Evolutionary conservation across 2,797 vertebrate genomes (phyloP), one percentile per base, ranked within the genome.

Genomic region (Melanotaenia trifasciata): DNA sequence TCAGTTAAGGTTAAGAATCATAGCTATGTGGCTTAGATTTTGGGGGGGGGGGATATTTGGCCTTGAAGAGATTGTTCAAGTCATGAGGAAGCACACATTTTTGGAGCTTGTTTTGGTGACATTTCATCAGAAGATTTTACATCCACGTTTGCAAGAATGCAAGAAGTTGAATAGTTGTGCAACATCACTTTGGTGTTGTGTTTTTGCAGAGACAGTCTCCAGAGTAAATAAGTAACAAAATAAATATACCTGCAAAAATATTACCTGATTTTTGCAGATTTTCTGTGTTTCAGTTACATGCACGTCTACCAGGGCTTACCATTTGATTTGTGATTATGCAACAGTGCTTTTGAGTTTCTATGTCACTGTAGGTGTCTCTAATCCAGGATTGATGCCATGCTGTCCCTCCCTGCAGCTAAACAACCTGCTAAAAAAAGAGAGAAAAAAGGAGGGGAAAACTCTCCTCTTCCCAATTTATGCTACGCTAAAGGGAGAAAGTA

Each of bases 301-400:
- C 5, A 33, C 4, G 53, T 38, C 26, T 54, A 35, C 14, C 30
- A 38, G 22, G 3, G 32, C 16, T 38, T 65, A 18, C 9, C 8
- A 69, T 56, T 79, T 43, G 20, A 18, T 70, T 13, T 60, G 38
- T 70, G 57, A 66, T 59, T 54, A 70, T 30, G 30, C 30, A 61
- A 70, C 65, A 38, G n/a, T 53, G 40, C 8, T 51, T 50, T 33
- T 40, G 32, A 61, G 57, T 74, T 33, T 58, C 74, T 75, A 72
- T 81, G 70, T 74, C 85, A 70, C 90, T 82, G 83, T 87, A 72
- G 90, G 90, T 82, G 85, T 88, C 84, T 85, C 75, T 93, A 92
- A 93, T 92, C 90, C 84, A 71, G 56, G 67, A 56, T 80, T 84
- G 77, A 70, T 78, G 33, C 58, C 88, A 81, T 84, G 80, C 86